phyloP scores from a whole-genome alignment of 2,797 vertebrate genomes.

The Sebastes matsubarae region DNA sequence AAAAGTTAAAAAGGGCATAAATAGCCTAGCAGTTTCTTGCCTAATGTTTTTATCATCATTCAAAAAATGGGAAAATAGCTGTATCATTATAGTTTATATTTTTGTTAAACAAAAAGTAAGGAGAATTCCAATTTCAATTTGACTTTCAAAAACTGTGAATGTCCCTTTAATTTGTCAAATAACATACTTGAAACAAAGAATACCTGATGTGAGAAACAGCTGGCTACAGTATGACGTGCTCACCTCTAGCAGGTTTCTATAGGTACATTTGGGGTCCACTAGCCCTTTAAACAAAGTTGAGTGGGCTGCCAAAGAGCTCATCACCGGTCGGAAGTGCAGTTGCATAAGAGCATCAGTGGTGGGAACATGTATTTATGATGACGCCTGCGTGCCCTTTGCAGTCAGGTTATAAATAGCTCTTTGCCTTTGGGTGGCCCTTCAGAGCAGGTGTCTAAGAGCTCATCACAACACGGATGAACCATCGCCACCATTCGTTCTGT shows the following conservation, averaged over 20 bases:
- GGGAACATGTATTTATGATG: slow-evolving; percentile 54
- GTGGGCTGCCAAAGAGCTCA: slow-evolving; percentile 25
- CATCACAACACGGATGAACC: not conserved
- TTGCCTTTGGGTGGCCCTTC: slow-evolving; percentile 20
- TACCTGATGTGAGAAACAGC: not conserved
- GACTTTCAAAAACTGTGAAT: not conserved
- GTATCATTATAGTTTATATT: not conserved
- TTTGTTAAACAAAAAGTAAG: not conserved
- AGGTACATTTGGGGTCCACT: not conserved
- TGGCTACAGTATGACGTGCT: not conserved
- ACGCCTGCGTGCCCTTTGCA: slow-evolving; percentile 49
- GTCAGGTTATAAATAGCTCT: slow-evolving; percentile 63
- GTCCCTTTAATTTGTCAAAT: not conserved
- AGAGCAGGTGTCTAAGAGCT: slow-evolving; percentile 54
- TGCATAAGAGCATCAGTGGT: slow-evolving; percentile 45
- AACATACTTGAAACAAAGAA: not conserved
- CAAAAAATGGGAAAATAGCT: not conserved
- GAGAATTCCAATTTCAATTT: not conserved
- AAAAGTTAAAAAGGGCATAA: not conserved
- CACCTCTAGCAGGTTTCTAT: not conserved
- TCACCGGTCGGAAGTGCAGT: slow-evolving; percentile 16
- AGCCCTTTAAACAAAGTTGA: slow-evolving; percentile 17
- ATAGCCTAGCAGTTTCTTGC: not conserved
- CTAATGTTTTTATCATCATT: not conserved
- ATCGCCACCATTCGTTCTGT: not conserved